Conservation (phyloP, 2,888 invertebrate genomes). For the Thera obeliscata region DNA sequence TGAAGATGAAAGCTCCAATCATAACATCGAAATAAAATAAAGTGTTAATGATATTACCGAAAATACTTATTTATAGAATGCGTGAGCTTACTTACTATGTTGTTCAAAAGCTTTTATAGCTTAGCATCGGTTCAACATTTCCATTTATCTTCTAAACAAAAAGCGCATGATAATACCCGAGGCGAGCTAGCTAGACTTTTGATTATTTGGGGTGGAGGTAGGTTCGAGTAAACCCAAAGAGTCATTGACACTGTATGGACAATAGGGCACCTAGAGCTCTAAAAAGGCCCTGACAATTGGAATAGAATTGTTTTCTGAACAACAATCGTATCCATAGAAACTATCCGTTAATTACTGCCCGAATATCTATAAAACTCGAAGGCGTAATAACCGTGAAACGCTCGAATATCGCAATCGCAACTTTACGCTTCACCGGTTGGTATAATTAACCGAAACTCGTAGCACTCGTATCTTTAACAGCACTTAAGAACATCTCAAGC, state of each 20-base stretch:
- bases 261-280: neutral
- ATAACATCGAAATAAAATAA: constrained; percentile 8
- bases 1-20: constrained; percentile 18
- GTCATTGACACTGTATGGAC: neutral
- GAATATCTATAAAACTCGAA: constrained; percentile 19
- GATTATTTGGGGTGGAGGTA: no score
- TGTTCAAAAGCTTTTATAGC: neutral
- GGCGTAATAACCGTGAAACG: constrained; percentile 31
- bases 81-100: neutral
- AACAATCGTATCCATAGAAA: constrained; percentile 7
- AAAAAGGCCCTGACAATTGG: constrained; percentile 29
- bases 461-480: neutral
- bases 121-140: no score
- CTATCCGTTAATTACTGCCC: constrained; percentile 33
- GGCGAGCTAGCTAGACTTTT: no score
- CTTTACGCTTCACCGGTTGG: constrained; percentile 46
- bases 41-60: constrained; percentile 3
- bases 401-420: constrained; percentile 44
- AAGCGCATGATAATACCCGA: no score
- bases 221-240: no score
- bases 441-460: constrained; percentile 59
- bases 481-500: neutral
- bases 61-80: neutral
- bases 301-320: constrained; percentile 27
- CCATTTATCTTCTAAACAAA: no score